Conservation (phyloP, 2,888 invertebrate genomes). For the Rhogogaster chlorosoma region DNA sequence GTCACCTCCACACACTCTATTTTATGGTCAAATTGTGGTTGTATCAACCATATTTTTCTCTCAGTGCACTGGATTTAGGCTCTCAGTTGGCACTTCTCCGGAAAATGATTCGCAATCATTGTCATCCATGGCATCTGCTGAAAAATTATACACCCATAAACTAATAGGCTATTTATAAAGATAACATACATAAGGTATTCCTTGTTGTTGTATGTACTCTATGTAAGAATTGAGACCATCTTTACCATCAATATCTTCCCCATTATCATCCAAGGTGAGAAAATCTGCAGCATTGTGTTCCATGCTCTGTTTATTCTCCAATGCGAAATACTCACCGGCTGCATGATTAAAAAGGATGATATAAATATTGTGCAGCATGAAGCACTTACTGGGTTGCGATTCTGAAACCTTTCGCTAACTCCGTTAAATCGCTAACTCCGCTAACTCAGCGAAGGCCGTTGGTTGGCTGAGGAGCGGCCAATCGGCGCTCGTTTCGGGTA, state of each 20-base stretch:
- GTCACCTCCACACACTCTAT: too few species aligned
- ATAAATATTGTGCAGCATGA: background rate
- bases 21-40: too few species aligned
- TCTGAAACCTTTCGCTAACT: too few species aligned
- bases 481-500: too few species aligned
- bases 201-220: background rate
- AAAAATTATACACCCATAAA: background rate
- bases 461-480: too few species aligned
- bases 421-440: too few species aligned
- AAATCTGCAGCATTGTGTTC: background rate
- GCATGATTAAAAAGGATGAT: background rate
- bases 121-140: background rate
- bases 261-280: background rate
- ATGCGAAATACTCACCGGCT: background rate
- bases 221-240: background rate
- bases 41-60: too few species aligned
- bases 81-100: too few species aligned
- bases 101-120: too few species aligned
- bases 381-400: too few species aligned
- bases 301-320: background rate
- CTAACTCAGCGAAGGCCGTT: too few species aligned
- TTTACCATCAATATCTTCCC: background rate
- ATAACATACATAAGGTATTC: background rate
- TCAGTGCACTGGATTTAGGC: too few species aligned
- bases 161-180: background rate